Evolutionary conservation across 2,797 vertebrate genomes (phyloP).

Genomic region (Acanthornis magna): DNA sequence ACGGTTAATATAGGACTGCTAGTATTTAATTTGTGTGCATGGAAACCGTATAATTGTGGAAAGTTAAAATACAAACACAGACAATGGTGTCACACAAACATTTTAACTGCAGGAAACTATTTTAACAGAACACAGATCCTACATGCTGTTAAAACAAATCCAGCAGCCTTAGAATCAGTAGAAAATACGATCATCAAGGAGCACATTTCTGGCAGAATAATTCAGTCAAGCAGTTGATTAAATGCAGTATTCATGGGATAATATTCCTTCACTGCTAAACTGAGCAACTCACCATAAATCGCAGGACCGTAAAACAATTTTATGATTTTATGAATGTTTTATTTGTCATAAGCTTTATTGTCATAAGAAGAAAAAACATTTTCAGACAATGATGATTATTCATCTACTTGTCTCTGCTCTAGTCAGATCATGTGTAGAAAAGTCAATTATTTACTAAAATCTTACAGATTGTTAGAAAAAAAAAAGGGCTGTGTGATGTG

Average conservation of each 20-base stretch:
- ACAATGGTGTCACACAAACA: slow-evolving; percentile 8
- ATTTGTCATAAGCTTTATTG: not conserved
- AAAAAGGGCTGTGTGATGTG: not conserved
- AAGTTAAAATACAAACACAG: slow-evolving; percentile 27
- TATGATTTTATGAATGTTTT: not conserved
- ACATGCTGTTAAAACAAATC: not conserved
- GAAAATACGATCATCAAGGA: not conserved
- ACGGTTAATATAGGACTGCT: not conserved
- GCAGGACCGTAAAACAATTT: not conserved
- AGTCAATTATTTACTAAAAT: not conserved
- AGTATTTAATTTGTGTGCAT: not conserved
- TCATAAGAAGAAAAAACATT: not conserved
- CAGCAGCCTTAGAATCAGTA: not conserved
- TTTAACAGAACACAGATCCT: slow-evolving; percentile 8
- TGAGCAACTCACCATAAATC: not conserved
- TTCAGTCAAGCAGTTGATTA: not conserved
- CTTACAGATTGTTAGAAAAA: not conserved
- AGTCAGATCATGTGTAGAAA: not conserved
- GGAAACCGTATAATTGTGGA: not conserved
- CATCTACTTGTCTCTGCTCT: not conserved
- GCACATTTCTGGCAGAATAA: slow-evolving; percentile 4
- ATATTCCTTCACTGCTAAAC: not conserved
- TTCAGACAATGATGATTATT: not conserved
- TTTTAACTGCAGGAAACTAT: slow-evolving; percentile 27
- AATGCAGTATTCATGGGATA: not conserved